These are phyloP conservation scores for Babyrousa celebensis DNA, from an alignment of 2,797 vertebrate species.

Conservation along the genomic window DNA sequence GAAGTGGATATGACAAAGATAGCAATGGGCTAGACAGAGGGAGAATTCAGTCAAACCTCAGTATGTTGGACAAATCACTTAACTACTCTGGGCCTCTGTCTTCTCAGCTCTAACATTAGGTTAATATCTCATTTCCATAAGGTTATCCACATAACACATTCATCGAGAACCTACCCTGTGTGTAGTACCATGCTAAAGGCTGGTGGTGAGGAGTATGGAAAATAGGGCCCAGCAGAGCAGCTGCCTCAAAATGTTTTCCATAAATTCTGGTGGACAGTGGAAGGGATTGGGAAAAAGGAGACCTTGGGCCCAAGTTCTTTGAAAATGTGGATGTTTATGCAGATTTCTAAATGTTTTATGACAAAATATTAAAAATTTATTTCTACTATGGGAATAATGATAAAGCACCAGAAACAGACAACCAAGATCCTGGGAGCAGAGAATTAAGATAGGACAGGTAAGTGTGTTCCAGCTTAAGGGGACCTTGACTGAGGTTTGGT, in stretches of 20 bases:
- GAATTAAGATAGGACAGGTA: background rate
- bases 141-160: background rate
- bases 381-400: conserved; percentile 37
- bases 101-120: conserved; percentile 45
- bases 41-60: background rate
- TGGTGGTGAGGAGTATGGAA: background rate
- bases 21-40: background rate
- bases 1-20: background rate
- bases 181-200: background rate
- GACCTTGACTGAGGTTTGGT: background rate
- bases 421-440: background rate
- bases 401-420: conserved; percentile 40
- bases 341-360: conserved; percentile 8
- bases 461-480: background rate
- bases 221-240: background rate
- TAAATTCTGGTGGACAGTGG: background rate
- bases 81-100: background rate
- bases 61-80: background rate
- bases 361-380: conserved; percentile 27
- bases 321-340: conserved; percentile 67
- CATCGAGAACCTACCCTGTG: background rate
- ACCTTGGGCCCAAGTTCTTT: conserved; percentile 1
- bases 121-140: background rate
- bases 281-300: background rate
- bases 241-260: background rate